phyloP scores from a whole-genome alignment of 2,888 invertebrate species.

The Cyclophora punctaria region DNA sequence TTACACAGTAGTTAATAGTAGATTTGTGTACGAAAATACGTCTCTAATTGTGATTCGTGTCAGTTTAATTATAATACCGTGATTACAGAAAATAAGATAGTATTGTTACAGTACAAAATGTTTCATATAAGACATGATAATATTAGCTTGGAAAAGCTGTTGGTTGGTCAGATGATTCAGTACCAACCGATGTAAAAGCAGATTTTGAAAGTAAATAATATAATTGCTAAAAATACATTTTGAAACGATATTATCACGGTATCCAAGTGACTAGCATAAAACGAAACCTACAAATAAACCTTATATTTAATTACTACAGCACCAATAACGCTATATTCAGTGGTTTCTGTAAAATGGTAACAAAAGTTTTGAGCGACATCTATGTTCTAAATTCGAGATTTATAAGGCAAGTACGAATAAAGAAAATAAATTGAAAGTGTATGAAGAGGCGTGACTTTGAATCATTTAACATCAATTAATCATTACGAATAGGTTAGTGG shows the following conservation, averaged over 20 bases:
- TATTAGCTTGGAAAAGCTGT: no score
- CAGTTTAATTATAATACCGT: conserved; percentile 3
- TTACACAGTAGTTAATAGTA: conserved; percentile 4
- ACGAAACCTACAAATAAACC: conserved; percentile 13
- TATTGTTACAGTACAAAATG: no score
- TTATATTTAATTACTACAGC: background rate
- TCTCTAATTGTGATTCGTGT: conserved; percentile 3
- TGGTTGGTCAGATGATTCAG: no score
- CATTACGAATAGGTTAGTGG: no score
- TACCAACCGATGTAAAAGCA: no score
- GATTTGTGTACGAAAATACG: conserved; percentile 17
- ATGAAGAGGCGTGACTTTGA: background rate
- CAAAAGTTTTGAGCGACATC: background rate
- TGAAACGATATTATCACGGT: conserved; percentile 8
- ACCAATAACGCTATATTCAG: background rate
- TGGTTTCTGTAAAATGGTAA: background rate
- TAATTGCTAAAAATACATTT: no score
- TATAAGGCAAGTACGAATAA: background rate
- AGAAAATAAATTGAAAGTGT: background rate
- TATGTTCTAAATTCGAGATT: background rate
- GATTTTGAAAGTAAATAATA: no score
- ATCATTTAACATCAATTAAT: background rate
- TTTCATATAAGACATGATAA: no score
- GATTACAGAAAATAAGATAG: conserved; percentile 5
- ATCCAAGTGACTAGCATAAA: conserved; percentile 27